Conservation (phyloP, 2,113 vertebrate species). For the Crotalus horridus region DNA sequence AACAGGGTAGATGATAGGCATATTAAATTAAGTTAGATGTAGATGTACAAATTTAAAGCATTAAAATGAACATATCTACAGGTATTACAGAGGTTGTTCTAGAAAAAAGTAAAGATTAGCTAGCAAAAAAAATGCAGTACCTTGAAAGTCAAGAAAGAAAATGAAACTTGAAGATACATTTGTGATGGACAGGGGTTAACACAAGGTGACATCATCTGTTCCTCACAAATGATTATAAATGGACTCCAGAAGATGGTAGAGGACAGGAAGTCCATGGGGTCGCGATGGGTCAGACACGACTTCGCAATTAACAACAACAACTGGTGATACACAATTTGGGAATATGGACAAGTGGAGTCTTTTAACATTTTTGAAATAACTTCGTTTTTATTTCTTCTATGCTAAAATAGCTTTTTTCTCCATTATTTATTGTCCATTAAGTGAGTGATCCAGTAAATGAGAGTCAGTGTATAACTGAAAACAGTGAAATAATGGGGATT, state of each 20-base stretch:
- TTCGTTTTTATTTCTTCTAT: not conserved
- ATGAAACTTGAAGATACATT: not conserved
- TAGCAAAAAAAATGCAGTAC: not conserved
- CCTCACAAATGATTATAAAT: not conserved
- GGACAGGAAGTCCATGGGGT: no score
- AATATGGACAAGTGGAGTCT: not conserved
- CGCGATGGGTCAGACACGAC: no score
- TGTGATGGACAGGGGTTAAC: not conserved
- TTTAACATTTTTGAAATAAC: not conserved
- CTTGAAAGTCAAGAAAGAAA: not conserved
- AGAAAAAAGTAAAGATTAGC: not conserved
- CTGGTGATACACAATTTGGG: not conserved
- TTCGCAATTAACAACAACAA: no score
- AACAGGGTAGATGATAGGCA: no score
- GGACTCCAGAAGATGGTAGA: no score
- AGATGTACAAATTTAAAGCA: not conserved
- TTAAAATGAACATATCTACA: not conserved
- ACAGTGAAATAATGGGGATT: not conserved
- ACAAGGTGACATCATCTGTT: not conserved
- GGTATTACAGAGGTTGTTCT: not conserved
- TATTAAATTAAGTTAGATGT: not conserved
- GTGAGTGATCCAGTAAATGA: not conserved
- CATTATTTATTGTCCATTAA: not conserved
- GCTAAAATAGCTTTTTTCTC: not conserved
- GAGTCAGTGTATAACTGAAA: not conserved